Base-by-base conservation (phyloP, 2,113 vertebrate species). In the Asarcornis scutulata region DNA sequence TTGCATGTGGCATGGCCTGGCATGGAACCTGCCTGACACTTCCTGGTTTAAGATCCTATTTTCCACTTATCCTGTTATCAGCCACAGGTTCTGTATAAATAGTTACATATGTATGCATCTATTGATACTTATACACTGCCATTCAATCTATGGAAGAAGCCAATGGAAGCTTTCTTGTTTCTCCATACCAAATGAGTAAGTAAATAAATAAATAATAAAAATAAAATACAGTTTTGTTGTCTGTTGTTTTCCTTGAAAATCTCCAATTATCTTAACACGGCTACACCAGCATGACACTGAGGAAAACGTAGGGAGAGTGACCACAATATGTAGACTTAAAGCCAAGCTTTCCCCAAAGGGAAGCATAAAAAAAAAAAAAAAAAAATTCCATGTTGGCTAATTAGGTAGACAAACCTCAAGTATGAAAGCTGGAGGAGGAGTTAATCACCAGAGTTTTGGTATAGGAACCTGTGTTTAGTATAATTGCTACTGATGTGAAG, bases 401-500 rank as follows among this genome's bases (percentile, higher is more conserved):
- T 94, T 88, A 93, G 76, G 46, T 59, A 94, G 83, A 73, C 72
- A 88, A 91, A 91, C 86, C 94, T 94, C 94, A 94, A 76, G 79
- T 85, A 83, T 44, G 72, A 94, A 76, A 73, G 50, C 59, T 83
- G 79, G 72, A 88, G 56, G 73, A 78, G 60, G 60, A 88, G n/a
- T 56, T 92, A 76, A 59, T 66, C 23, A 2, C 40, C 88, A 85
- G 34, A 0, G 0, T 87, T 91, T 75, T 83, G 78, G 64, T 92
- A 46, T 13, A 63, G 14, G 31, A 86, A 71, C 4, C 71, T 27
- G 18, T n/a, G 34, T 68, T 93, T 53, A 34, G 16, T 85, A 18
- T 73, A 85, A 91, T 66, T 91, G 27, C 20, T 63, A 32, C 53
- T 62, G 46, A 66, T 48, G 27, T 4, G 21, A 38, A 7, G 17